Percentiles rank a stretch among this genome's conserved stretches.
Conservation (phyloP, 2,888 invertebrate genomes). For the Koerneria pararmatus region DNA sequence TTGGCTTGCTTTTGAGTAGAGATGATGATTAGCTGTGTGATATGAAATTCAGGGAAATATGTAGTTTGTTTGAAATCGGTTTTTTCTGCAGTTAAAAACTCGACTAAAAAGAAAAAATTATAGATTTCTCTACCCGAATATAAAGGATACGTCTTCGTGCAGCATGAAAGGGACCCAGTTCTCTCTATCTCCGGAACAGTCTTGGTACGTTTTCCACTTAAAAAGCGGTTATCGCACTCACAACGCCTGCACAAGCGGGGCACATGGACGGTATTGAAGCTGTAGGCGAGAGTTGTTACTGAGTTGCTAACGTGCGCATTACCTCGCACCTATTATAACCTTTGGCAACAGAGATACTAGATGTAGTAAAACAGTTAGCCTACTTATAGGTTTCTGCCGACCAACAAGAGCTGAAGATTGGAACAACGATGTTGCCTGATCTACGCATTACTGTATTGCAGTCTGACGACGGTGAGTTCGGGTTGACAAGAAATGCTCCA, state of each 20-base stretch:
- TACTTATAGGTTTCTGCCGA: too few relatives aligned
- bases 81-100: conserved; percentile 7
- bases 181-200: conserved; percentile 68
- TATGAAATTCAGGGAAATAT: too few relatives aligned
- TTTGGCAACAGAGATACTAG: too few relatives aligned
- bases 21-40: not conserved
- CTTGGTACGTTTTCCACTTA: too few relatives aligned
- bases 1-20: not conserved
- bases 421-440: conserved; percentile 83
- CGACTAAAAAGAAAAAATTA: conserved; percentile 1
- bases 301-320: too few relatives aligned
- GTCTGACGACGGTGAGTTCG: conserved; percentile 41
- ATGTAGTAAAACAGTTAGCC: too few relatives aligned
- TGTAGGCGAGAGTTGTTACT: too few relatives aligned
- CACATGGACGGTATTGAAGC: too few relatives aligned
- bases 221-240: too few relatives aligned
- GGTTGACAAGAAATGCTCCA: too few relatives aligned
- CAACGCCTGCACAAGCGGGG: too few relatives aligned
- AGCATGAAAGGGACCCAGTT: conserved; percentile 79
- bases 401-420: conserved; percentile 63
- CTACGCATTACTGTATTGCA: conserved; percentile 68
- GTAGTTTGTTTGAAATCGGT: conserved; percentile 4
- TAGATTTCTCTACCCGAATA: conserved; percentile 69
- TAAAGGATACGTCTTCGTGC: conserved; percentile 81
- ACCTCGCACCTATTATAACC: too few relatives aligned